phyloP scores from a whole-genome alignment of 64 coral and sea anemone species.

The Montipora cactus region DNA sequence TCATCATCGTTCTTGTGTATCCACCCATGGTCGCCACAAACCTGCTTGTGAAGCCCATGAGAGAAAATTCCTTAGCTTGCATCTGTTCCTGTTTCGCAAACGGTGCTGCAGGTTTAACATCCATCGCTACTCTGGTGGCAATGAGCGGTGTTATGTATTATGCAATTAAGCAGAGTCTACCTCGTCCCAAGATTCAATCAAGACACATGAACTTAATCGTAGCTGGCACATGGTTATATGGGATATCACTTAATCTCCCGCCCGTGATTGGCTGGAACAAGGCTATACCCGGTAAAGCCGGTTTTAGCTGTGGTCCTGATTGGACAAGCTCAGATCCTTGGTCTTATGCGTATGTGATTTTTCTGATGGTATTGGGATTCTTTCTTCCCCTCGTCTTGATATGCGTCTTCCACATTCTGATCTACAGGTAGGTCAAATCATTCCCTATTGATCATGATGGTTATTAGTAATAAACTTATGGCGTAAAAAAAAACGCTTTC shows the following conservation, averaged over 20 bases:
- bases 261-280: conserved; percentile 72
- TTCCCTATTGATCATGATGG: background rate
- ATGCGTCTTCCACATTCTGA: conserved; percentile 14
- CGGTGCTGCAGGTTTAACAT: background rate
- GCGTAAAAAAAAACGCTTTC: too few relatives aligned
- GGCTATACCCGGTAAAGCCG: conserved; percentile 33
- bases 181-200: background rate
- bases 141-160: conserved; percentile 59
- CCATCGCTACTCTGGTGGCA: background rate
- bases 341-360: conserved; percentile 39
- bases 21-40: background rate
- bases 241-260: conserved; percentile 42
- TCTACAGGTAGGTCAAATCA: conserved; percentile 53
- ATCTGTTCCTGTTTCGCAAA: conserved; percentile 56
- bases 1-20: conserved; percentile 44
- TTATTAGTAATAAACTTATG: too few relatives aligned
- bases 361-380: conserved; percentile 60
- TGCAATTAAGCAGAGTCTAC: conserved; percentile 12
- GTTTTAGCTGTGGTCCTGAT: conserved; percentile 58
- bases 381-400: conserved; percentile 54
- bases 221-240: conserved; percentile 34
- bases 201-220: conserved; percentile 38
- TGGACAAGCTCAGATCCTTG: conserved; percentile 35
- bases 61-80: conserved; percentile 6
- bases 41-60: background rate